Evolutionary conservation across 2,797 vertebrate species (phyloP).

Genomic region (Bovichtus variegatus): DNA sequence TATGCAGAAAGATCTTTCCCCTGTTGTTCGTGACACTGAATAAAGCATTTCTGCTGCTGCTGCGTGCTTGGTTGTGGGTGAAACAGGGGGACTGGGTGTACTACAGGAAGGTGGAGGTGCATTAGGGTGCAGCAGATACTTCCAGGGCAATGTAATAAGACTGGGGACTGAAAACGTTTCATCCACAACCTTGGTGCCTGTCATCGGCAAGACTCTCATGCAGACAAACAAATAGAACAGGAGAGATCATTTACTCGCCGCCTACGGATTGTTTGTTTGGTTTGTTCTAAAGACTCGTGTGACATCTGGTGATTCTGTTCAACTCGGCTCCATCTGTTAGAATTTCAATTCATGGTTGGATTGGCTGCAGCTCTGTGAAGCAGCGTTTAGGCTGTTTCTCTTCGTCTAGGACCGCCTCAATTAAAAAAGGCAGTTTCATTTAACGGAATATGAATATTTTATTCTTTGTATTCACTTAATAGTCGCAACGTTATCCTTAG

Average conservation of each 20-base stretch:
- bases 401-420: not conserved
- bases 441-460: not conserved
- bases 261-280: conserved; percentile 6
- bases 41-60: conserved; percentile 67
- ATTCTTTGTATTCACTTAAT: not conserved
- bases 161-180: conserved; percentile 29
- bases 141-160: conserved; percentile 51
- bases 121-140: conserved; percentile 31
- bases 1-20: conserved; percentile 30
- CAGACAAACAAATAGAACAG: conserved; percentile 20
- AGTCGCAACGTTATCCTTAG: not conserved
- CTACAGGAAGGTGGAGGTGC: conserved; percentile 40
- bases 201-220: conserved; percentile 17
- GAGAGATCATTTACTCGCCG: conserved; percentile 21
- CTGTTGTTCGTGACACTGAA: conserved; percentile 60
- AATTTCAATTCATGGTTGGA: conserved; percentile 18
- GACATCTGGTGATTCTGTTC: conserved; percentile 28
- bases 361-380: not conserved
- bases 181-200: conserved; percentile 22
- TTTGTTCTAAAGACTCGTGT: conserved; percentile 20
- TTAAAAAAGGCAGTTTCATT: not conserved
- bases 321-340: conserved; percentile 36
- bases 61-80: conserved; percentile 17
- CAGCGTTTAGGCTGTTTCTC: not conserved
- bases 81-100: not conserved